These are phyloP conservation scores for Stictocephala bisonia DNA, from an alignment of 2,888 invertebrate species.

Conservation along the genomic window DNA sequence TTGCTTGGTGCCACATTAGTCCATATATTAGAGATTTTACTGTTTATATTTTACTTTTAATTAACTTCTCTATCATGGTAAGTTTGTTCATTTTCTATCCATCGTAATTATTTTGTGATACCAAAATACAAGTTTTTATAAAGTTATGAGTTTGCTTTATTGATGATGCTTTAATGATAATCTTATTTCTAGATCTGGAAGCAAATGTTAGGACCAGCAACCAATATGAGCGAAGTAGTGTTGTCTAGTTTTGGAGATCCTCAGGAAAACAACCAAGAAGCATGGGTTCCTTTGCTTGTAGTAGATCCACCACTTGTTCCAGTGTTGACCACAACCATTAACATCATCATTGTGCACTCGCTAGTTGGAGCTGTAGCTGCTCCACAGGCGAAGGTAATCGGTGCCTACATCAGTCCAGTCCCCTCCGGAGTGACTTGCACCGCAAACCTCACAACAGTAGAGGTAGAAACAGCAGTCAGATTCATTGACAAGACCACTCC, in stretches of 20 bases:
- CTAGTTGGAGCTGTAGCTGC: conserved; percentile 65
- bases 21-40: background rate
- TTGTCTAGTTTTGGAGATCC: conserved; percentile 67
- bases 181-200: conserved; percentile 38
- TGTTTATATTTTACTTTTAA: background rate
- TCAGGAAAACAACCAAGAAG: conserved; percentile 62
- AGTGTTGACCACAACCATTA: conserved; percentile 63
- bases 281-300: conserved; percentile 68
- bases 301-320: conserved; percentile 63
- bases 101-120: background rate
- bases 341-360: conserved; percentile 66
- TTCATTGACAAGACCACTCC: conserved; percentile 68
- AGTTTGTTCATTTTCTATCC: background rate
- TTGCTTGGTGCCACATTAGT: background rate
- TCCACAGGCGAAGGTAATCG: conserved; percentile 67
- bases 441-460: conserved; percentile 9
- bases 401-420: conserved; percentile 56
- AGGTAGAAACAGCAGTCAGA: conserved; percentile 61
- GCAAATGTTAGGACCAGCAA: conserved; percentile 20
- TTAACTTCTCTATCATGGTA: background rate
- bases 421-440: background rate
- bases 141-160: too few relatives aligned
- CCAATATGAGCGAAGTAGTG: background rate
- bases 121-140: background rate
- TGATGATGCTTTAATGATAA: background rate